Evolutionary conservation across 2,113 vertebrate genomes (phyloP).

Genomic region (Chlorodrepanis virens): DNA sequence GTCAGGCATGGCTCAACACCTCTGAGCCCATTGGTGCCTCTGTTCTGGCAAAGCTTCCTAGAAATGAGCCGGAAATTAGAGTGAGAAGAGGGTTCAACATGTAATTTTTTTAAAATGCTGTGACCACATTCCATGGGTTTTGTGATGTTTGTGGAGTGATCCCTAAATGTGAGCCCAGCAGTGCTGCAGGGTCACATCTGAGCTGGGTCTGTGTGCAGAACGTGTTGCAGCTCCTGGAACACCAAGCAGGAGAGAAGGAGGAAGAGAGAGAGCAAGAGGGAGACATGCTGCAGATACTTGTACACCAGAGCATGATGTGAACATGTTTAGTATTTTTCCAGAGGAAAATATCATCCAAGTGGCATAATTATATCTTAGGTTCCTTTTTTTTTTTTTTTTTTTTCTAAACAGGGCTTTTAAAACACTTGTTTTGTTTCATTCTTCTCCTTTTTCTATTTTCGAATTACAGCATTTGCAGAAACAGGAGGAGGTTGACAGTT

Average conservation of each 20-base stretch:
- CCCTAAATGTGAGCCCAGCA: not conserved
- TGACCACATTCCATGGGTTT: not conserved
- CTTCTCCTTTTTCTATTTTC: slow-evolving; percentile 62
- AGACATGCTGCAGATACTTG: not conserved
- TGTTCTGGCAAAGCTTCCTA: not conserved
- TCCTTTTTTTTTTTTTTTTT: not conserved
- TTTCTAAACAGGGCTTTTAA: not conserved
- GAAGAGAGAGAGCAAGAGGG: not conserved
- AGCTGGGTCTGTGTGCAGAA: not conserved
- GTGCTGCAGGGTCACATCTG: not conserved
- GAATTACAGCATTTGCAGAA: slow-evolving; percentile 7
- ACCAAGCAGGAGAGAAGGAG: not conserved
- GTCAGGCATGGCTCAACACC: not conserved
- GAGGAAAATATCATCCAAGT: slow-evolving; percentile 32
- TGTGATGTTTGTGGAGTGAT: not conserved
- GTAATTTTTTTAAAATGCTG: too few species aligned
- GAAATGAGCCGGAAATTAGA: accelerated
- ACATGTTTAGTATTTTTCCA: slow-evolving; percentile 38
- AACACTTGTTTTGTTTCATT: slow-evolving; percentile 24
- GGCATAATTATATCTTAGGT: slow-evolving; percentile 53
- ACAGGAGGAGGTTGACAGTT: slow-evolving; percentile 17
- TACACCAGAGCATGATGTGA: not conserved
- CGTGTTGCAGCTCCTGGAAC: not conserved
- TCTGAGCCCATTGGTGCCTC: accelerated
- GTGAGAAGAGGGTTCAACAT: not conserved